Base-by-base conservation (phyloP, 2,888 invertebrate genomes). In the Nomada fucata region DNA sequence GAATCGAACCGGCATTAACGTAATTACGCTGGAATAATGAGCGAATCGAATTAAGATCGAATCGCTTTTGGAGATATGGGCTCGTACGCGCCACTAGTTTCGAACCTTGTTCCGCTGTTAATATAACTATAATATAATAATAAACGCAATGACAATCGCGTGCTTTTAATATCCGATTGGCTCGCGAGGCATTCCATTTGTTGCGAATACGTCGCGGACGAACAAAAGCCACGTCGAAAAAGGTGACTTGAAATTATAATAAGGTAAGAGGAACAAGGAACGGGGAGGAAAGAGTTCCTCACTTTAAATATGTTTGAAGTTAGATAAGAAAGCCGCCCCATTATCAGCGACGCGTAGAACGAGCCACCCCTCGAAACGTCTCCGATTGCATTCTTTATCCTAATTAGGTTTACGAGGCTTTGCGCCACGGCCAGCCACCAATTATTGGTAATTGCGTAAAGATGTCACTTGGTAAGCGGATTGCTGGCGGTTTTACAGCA, bases 391-490 rank as follows among this genome's bases (percentile, higher is more conserved):
- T 90, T 92, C 91, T 91, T 91, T 84, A 86, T 89, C 88, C 91
- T 93, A 93, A 93, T 93, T 92, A 93, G 91, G 91, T 92, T 92
- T 90, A 83, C 89, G 84, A 88, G 86, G 91, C 89, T 91, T 87
- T 88, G 84, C 86, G 86, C 86, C 77, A 82, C 86, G 84, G 75
- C 83, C 85, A 87, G 88, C 88, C 90, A 90, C 93, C 93, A 93
- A 93, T 93, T 93, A 93, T 90, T 89, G 91, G 89, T 93, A 93
- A 93, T 93, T 93, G 93, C 93, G 93, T 93, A 93, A 93, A 93
- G 93, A 93, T 92, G 93, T 93, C 93, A 93, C 90, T 90, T 90
- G 89, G 90, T 93, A 93, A 93, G 93, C 93, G 93, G 93, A 93
- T 93, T 93, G 91, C 87, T 87, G 84, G 89, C 87, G 90, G 91